Percentiles rank a stretch among this genome's conserved stretches.
phyloP scores from a whole-genome alignment of 2,113 vertebrate genomes.

The Chamaetylas fuelleborni region DNA sequence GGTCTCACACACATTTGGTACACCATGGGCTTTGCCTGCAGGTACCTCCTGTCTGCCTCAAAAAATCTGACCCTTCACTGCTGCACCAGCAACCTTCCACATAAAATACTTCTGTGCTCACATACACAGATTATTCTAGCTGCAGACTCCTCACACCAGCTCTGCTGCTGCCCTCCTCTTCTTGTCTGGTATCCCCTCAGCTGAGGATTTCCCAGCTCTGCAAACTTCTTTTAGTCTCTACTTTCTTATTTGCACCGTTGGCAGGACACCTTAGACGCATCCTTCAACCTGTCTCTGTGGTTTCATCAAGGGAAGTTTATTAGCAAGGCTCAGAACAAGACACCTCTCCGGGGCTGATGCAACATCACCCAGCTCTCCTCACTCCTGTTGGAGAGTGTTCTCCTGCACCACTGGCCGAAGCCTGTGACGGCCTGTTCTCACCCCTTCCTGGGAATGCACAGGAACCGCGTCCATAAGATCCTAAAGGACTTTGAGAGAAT shows the following conservation, averaged over 20 bases:
- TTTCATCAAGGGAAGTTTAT: neutral
- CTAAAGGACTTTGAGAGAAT: neutral
- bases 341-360: neutral
- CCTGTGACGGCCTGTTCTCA: neutral
- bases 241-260: neutral
- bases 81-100: neutral
- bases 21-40: neutral
- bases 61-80: neutral
- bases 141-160: neutral
- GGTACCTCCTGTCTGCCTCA: neutral
- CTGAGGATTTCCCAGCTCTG: neutral
- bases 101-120: neutral
- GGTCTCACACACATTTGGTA: neutral
- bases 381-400: neutral
- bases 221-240: neutral
- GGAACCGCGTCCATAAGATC: rapidly evolving
- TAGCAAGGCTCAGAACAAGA: neutral
- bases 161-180: rapidly evolving
- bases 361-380: neutral
- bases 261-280: neutral
- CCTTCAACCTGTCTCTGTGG: neutral
- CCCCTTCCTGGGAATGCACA: neutral
- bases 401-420: rapidly evolving
- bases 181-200: no score
- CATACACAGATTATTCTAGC: neutral